Evolutionary conservation across 1,140 invertebrate species (phyloP).

Genomic region (Drosophila fuyamai): DNA sequence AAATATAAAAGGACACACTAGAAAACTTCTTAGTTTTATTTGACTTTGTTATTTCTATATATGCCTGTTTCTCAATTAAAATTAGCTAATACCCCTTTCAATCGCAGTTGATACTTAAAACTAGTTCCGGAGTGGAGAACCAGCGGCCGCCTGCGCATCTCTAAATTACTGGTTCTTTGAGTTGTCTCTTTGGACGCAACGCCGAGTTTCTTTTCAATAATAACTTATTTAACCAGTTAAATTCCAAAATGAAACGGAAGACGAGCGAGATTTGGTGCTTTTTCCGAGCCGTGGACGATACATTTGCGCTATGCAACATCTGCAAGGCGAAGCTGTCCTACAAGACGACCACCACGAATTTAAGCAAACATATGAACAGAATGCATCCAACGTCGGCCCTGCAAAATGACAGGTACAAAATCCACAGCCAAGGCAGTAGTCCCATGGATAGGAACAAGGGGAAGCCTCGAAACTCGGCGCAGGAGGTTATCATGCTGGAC

Average conservation of each 20-base stretch:
- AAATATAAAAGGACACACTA: too few relatives aligned
- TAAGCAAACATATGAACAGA: constrained; percentile 72
- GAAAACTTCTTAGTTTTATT: too few relatives aligned
- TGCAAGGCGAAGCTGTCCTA: constrained; percentile 71
- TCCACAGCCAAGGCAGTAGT: constrained; percentile 1
- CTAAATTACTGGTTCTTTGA: constrained; percentile 20
- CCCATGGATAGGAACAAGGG: constrained; percentile 51
- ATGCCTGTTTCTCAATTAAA: too few relatives aligned
- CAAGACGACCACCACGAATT: constrained; percentile 70
- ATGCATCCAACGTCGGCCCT: constrained; percentile 61
- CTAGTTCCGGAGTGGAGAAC: neutral
- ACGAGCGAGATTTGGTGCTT: constrained; percentile 74
- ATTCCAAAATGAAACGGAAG: constrained; percentile 57
- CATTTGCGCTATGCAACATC: constrained; percentile 67
- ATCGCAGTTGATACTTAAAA: constrained; percentile 3
- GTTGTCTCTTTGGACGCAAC: constrained; percentile 7
- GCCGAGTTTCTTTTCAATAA: constrained; percentile 4
- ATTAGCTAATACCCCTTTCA: neutral
- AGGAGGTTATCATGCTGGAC: constrained; percentile 61
- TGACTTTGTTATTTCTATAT: too few relatives aligned
- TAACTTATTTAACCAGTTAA: constrained; percentile 21
- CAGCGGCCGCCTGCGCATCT: neutral
- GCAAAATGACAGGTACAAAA: constrained; percentile 55
- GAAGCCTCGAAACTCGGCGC: constrained; percentile 59
- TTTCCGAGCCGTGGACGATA: constrained; percentile 66